A percentile compares a stretch with the other conserved stretches of the same genome.
phyloP scores from a whole-genome alignment of 2,113 vertebrate genomes.

The Pachycephala philippinensis region DNA sequence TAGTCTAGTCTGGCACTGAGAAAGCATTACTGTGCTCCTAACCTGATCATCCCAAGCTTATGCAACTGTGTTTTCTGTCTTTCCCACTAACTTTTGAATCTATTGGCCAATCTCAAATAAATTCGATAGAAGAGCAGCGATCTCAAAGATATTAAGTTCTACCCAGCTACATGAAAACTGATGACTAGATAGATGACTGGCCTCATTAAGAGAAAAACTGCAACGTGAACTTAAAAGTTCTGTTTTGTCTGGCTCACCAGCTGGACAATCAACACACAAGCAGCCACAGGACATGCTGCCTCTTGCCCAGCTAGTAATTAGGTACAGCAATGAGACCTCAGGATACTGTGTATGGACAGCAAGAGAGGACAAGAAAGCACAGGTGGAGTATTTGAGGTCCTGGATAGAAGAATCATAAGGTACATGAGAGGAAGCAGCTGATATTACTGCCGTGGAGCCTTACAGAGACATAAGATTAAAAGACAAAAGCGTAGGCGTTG shows the following conservation, averaged over 20 bases:
- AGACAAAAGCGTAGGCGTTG: not conserved
- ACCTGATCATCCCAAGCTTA: constrained; percentile 23
- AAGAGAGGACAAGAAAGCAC: constrained; percentile 48
- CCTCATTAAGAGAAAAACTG: constrained; percentile 49
- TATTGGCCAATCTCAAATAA: constrained; percentile 44
- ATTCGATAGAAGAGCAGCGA: not conserved
- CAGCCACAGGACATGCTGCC: constrained; percentile 30
- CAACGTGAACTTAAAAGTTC: constrained; percentile 48
- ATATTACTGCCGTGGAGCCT: not conserved
- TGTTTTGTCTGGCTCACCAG: constrained; percentile 57
- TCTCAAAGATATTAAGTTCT: constrained; percentile 23
- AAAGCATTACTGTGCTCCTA: not conserved
- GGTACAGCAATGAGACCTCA: constrained; percentile 5
- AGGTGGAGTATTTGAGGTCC: constrained; percentile 6
- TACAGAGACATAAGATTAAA: not conserved
- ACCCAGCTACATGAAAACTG: constrained; percentile 47
- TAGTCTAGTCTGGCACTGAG: constrained; percentile 20
- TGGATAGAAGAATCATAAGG: not conserved
- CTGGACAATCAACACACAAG: constrained; percentile 42
- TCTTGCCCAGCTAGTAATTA: constrained; percentile 43
- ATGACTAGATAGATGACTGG: constrained; percentile 53
- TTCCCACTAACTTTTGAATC: constrained; percentile 35
- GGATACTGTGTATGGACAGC: not conserved
- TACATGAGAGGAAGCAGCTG: not conserved
- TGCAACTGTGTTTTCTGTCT: constrained; percentile 55